These are phyloP conservation scores for Apotomis turbidana DNA, from an alignment of 2,888 invertebrate species.

Conservation along the genomic window DNA sequence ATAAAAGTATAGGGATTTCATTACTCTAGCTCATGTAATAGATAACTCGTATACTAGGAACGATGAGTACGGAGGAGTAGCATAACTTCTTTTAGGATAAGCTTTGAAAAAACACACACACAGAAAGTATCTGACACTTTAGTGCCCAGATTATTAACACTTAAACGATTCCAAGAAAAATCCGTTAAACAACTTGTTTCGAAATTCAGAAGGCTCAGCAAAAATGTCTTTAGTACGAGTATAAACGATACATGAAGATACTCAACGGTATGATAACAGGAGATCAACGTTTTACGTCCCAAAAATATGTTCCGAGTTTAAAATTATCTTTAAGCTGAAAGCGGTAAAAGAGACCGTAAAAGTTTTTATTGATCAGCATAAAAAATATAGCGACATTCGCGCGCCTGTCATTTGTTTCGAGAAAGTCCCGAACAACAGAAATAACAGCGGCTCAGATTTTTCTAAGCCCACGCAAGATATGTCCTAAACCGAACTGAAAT, in stretches of 20 bases:
- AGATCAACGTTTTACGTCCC: background rate
- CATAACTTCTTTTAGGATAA: too few relatives aligned
- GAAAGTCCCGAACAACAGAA: background rate
- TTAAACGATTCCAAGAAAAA: background rate
- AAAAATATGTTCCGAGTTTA: conserved; percentile 3
- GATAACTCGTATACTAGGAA: too few relatives aligned
- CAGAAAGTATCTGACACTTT: too few relatives aligned
- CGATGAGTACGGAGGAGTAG: too few relatives aligned
- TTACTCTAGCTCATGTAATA: too few relatives aligned
- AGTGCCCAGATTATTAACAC: too few relatives aligned
- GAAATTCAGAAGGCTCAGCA: background rate
- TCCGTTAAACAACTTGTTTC: background rate
- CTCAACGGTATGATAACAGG: background rate
- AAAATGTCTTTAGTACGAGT: background rate
- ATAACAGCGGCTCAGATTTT: too few relatives aligned
- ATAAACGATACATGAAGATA: background rate
- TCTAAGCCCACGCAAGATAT: too few relatives aligned
- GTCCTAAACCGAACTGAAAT: too few relatives aligned
- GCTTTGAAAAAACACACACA: too few relatives aligned
- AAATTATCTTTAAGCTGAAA: conserved; percentile 6
- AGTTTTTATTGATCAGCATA: conserved; percentile 8
- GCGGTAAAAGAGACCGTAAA: background rate
- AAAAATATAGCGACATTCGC: background rate
- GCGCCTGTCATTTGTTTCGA: background rate
- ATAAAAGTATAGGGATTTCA: too few relatives aligned